These are phyloP conservation scores for Porites divaricata DNA, from an alignment of 92 coral and sea anemone genomes.

Conservation along the genomic window DNA sequence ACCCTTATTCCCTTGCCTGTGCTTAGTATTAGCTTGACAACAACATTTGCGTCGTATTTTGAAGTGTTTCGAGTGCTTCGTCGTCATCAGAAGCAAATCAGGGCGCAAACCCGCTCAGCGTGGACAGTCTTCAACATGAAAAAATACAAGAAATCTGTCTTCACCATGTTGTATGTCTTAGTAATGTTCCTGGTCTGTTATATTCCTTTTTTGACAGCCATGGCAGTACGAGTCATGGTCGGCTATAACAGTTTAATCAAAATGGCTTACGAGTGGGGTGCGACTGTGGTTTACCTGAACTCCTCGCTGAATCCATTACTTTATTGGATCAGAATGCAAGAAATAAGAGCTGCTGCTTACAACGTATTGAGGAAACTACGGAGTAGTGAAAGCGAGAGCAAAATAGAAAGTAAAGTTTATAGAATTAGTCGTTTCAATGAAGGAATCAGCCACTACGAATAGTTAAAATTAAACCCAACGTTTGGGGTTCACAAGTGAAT, in stretches of 20 bases:
- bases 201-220: constrained; percentile 35
- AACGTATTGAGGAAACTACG: constrained; percentile 22
- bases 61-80: constrained; percentile 39
- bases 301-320: constrained; percentile 38
- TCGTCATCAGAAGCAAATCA: constrained; percentile 35
- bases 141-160: constrained; percentile 41
- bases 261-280: constrained; percentile 47
- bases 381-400: neutral
- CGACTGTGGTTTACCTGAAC: constrained; percentile 38
- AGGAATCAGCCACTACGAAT: neutral
- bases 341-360: constrained; percentile 33
- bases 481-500: too few relatives aligned
- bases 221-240: constrained; percentile 13
- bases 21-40: constrained; percentile 14
- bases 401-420: constrained; percentile 20
- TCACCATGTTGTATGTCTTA: constrained; percentile 35
- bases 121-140: constrained; percentile 24
- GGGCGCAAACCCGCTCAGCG: constrained; percentile 26
- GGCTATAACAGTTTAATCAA: constrained; percentile 28
- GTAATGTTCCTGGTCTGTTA: constrained; percentile 40
- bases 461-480: too few relatives aligned
- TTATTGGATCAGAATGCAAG: constrained; percentile 43
- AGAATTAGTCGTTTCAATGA: constrained; percentile 16
- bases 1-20: constrained; percentile 42
- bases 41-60: constrained; percentile 33